Evolutionary conservation across 2,888 invertebrate genomes (phyloP).

Genomic region (Emmelina monodactyla): DNA sequence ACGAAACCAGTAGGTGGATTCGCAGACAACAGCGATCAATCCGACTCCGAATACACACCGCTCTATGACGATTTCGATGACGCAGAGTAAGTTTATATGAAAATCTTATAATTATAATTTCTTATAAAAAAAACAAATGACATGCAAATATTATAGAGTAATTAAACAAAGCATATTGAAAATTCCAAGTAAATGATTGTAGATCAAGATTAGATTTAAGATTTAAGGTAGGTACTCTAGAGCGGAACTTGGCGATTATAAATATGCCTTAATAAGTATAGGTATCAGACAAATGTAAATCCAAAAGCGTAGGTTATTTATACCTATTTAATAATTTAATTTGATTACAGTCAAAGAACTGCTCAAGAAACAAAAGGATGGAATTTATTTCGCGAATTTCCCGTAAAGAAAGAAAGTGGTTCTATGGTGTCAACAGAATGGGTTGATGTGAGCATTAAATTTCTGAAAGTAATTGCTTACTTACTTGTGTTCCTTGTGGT

Average conservation of each 20-base stretch:
- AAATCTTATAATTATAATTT: constrained; percentile 2
- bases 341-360: constrained; percentile 47
- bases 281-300: too few species aligned
- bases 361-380: constrained; percentile 71
- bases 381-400: constrained; percentile 81
- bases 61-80: constrained; percentile 48
- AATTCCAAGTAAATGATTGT: too few species aligned
- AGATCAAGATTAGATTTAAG: too few species aligned
- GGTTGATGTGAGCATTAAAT: constrained; percentile 68
- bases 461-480: constrained; percentile 74
- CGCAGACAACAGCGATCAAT: constrained; percentile 35
- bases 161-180: too few species aligned
- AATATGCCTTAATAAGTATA: too few species aligned
- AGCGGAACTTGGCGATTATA: too few species aligned
- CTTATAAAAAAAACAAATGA: too few species aligned
- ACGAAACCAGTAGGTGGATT: constrained; percentile 25
- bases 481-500: constrained; percentile 72
- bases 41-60: constrained; percentile 43
- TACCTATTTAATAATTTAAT: too few species aligned
- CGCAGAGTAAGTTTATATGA: constrained; percentile 34
- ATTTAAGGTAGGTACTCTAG: too few species aligned
- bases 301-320: too few species aligned
- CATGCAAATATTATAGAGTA: too few species aligned
- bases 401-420: constrained; percentile 71
- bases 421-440: constrained; percentile 71